Evolutionary conservation across 2,113 vertebrate species (phyloP).

Genomic region (Pseudopodoces humilis): DNA sequence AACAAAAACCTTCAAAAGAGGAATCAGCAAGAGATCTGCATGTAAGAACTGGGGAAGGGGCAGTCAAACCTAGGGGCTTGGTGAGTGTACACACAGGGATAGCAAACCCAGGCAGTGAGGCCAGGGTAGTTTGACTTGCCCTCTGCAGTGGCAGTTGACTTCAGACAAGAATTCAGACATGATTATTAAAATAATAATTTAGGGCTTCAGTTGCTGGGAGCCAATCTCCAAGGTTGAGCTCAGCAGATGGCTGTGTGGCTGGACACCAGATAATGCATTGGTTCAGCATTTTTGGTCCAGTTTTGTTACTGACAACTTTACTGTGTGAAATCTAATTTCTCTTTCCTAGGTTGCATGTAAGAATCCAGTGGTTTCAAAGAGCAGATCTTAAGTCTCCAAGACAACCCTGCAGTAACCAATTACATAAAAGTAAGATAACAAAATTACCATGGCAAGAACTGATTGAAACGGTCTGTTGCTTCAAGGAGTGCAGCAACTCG

Average conservation of each 20-base stretch:
- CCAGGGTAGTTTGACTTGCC: not conserved
- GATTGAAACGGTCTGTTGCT: not conserved
- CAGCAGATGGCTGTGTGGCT: not conserved
- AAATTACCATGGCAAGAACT: not conserved
- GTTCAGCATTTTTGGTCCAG: not conserved
- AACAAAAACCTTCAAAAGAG: conserved; percentile 37
- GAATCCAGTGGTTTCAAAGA: not conserved
- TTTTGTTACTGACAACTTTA: not conserved
- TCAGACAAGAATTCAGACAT: conserved; percentile 11
- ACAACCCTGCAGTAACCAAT: not conserved
- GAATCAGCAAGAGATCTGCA: conserved; percentile 22
- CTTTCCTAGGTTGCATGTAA: not conserved
- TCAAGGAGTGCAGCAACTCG: not conserved
- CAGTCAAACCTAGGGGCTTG: not conserved
- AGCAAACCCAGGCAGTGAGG: not conserved
- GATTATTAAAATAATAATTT: conserved; percentile 10
- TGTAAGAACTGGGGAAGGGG: not conserved
- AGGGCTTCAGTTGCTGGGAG: not conserved
- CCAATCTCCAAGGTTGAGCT: not conserved
- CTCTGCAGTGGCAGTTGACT: not conserved
- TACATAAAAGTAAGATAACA: not conserved
- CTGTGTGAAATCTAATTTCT: conserved; percentile 9
- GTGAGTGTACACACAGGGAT: not conserved
- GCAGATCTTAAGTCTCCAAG: not conserved
- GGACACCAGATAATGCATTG: not conserved